Conservation (phyloP, 2,113 vertebrate species). For the Oceanodroma tethys region DNA sequence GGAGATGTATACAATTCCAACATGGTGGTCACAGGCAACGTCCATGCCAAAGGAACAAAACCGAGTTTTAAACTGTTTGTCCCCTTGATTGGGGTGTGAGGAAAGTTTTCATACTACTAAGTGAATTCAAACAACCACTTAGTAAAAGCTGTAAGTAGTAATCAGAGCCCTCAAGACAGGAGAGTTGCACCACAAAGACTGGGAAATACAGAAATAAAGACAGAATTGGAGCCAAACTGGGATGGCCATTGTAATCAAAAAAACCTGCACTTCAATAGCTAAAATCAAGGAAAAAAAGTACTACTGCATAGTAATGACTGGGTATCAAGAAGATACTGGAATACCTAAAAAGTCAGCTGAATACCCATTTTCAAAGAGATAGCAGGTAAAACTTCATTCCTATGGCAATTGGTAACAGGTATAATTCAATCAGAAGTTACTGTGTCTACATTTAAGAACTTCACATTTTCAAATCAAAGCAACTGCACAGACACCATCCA, state of each 20-base stretch:
- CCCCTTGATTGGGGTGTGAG: neutral
- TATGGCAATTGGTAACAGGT: neutral
- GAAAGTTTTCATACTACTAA: neutral
- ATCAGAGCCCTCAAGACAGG: neutral
- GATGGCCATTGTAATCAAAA: neutral
- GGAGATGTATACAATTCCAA: neutral
- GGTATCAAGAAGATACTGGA: neutral
- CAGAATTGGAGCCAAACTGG: neutral
- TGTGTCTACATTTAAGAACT: neutral
- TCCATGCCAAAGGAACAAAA: neutral
- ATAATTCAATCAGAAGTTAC: neutral
- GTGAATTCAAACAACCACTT: neutral
- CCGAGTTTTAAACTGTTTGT: neutral
- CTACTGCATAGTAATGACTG: neutral
- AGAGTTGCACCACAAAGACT: neutral
- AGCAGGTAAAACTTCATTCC: neutral
- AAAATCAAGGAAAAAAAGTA: neutral
- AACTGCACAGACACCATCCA: neutral
- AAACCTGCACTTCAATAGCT: neutral
- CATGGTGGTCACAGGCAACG: fast-evolving
- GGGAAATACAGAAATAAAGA: neutral
- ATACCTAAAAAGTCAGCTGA: neutral
- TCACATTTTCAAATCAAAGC: neutral
- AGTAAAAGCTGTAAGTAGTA: neutral
- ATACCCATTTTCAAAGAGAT: neutral